Percentiles rank a stretch among this genome's conserved stretches.
Conservation (phyloP, 2,888 invertebrate species). For the Liopterus haemorrhoidalis region DNA sequence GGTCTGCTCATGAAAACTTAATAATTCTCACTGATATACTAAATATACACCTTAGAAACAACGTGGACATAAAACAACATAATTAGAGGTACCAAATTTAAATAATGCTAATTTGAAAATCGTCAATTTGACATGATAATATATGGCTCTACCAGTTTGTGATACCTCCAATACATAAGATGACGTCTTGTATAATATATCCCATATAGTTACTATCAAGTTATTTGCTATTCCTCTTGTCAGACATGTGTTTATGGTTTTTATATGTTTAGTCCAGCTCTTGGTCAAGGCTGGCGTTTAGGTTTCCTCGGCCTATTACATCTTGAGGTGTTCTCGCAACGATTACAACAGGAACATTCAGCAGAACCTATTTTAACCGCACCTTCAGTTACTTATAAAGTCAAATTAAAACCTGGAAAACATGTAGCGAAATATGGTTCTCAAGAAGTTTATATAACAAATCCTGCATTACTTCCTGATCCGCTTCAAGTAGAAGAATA, state of each 20-base stretch:
- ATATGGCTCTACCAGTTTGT: not conserved
- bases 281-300: constrained; percentile 83
- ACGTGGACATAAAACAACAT: too few species aligned
- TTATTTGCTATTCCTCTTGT: not conserved
- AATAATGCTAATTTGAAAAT: too few species aligned
- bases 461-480: constrained; percentile 70
- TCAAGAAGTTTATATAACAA: constrained; percentile 60
- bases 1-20: too few species aligned
- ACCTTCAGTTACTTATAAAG: constrained; percentile 81
- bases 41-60: too few species aligned
- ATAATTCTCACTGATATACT: too few species aligned
- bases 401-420: constrained; percentile 68
- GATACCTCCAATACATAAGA: not conserved
- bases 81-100: too few species aligned
- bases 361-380: constrained; percentile 77
- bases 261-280: constrained; percentile 59
- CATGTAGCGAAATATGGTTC: constrained; percentile 59
- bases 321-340: constrained; percentile 82
- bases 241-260: constrained; percentile 7
- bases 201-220: too few species aligned
- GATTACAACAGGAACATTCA: constrained; percentile 76
- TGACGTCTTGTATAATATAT: too few species aligned
- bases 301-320: constrained; percentile 83
- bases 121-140: too few species aligned
- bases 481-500: constrained; percentile 61